Evolutionary conservation across 2,797 vertebrate genomes (phyloP), one percentile per base, ranked within the genome.

Genomic region (Hydrocynus forskahlii): DNA sequence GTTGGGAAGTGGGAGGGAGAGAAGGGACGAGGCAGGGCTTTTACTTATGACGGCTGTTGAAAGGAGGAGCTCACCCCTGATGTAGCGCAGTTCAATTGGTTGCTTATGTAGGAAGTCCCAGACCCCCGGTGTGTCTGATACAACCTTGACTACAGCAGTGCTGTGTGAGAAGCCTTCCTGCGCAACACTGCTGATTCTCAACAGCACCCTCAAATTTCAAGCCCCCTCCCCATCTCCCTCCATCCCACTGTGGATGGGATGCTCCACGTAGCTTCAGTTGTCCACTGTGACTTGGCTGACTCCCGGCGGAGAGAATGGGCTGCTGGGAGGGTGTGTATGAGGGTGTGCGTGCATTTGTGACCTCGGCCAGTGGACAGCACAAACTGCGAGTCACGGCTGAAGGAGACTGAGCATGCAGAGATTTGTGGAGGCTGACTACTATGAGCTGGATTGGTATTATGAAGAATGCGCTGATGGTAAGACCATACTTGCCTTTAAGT

Each of bases 391-490:
- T 88, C 87, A 40, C 17, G 82, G 83, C 88, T 89, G 91, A 87
- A 92, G 95, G 91, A 92, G 90, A 87, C 92, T 89, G 91, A 95
- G 95, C 95, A 97, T 97, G 94, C 97, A 97, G 96, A 97, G 96
- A 95, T 98, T 99, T 87, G 97, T 97, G 68, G 98, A 97, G 93
- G 95, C 96, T 88, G 98, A 99, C 94, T 99, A 99, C 92, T 99
- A 97, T 84, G 97, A 97, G 81, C 93, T 99, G 93, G 98, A 99
- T 94, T 99, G 98, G 98, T 97, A 98, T 93, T 99, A 99, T 91
- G 98, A 99, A 87, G 98, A 99, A 91, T 99, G 97, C 86, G 94
- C 97, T 0, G 98, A 99, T 89, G 97, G 98, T 99, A 98, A 95
- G 94, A 86, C 9, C n/a, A 72, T 52, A 48, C 50, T 71, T 74